A percentile compares a stretch with the other conserved stretches of the same genome.
Conservation (phyloP, 2,888 invertebrate species). For the Orthonevra nobilis region DNA sequence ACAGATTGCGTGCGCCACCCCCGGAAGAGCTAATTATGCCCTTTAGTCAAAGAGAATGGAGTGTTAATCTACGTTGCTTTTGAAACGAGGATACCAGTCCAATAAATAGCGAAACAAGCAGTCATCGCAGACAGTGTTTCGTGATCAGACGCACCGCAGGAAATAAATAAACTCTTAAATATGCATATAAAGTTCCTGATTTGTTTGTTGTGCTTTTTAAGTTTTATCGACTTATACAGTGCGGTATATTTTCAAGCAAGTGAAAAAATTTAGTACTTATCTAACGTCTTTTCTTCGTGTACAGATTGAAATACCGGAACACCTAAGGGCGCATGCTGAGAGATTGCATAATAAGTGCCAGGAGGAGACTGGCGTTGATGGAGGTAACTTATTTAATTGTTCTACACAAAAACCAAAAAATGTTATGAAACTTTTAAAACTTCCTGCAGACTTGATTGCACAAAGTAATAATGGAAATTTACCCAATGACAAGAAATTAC, state of each 20-base stretch:
- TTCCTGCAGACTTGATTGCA: conserved; percentile 71
- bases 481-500: conserved; percentile 73
- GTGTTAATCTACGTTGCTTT: conserved; percentile 25
- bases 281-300: background rate
- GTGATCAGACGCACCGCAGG: background rate
- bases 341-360: conserved; percentile 75
- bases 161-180: background rate
- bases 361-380: conserved; percentile 73
- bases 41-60: conserved; percentile 5
- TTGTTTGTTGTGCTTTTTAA: conserved; percentile 14
- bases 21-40: conserved; percentile 24
- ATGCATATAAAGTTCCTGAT: conserved; percentile 34
- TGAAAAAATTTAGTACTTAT: background rate
- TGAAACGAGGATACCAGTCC: background rate
- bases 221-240: background rate
- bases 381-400: conserved; percentile 73
- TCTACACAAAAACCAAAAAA: too few species aligned
- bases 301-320: conserved; percentile 76
- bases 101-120: conserved; percentile 50
- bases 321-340: conserved; percentile 73
- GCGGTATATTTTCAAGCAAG: conserved; percentile 16
- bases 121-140: conserved; percentile 2
- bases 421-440: too few species aligned
- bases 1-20: background rate
- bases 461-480: conserved; percentile 71